Base-by-base conservation (phyloP, 2,797 vertebrate genomes). In the Arrhamphus sclerolepis region DNA sequence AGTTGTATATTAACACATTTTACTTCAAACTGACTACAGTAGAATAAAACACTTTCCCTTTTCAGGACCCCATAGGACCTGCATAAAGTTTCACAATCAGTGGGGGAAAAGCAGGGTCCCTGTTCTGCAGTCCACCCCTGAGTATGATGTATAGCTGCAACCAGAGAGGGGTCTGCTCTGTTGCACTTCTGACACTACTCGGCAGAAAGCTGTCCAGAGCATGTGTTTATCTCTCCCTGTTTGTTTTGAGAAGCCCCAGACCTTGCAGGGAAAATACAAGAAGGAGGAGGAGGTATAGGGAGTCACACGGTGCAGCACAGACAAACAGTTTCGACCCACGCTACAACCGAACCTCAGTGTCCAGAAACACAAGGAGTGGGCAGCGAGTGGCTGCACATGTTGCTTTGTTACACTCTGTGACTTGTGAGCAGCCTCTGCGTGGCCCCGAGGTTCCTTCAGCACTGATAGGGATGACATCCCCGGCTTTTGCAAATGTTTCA, bases 201-300 rank as follows among this genome's bases (percentile, higher is more conserved):
- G 89, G 87, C 81, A 80, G 85, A 90, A 82, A 83, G 77, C 89
- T 83, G 86, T 90, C 89, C 86, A 72, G 77, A 89, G 80, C 86
- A 80, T 85, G 82, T 88, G 89, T 89, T 91, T 91, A 92, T 89
- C 87, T 86, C 86, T 78, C 85, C 79, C 79, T 91, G 89, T 92
- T 92, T 92, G 89, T 91, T 92, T 91, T 84, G 90, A 90, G 81
- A 91, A 91, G 89, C 84, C 84, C 73, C 87, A 89, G 84, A 88
- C 87, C 85, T 87, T 75, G 84, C 87, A 90, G 86, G 87, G 85
- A 89, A 90, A 92, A 91, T 86, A 90, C 85, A 85, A 85, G 84
- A 61, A 83, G 77, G 66, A 72, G 72, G 78, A 81, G 75, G 76
- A 83, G 85, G 81, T 72, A 65, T 54, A 50, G 66, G 65, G 68